Evolutionary conservation across 2,113 vertebrate species (phyloP).

Genomic region (human (Homo sapiens)): DNA sequence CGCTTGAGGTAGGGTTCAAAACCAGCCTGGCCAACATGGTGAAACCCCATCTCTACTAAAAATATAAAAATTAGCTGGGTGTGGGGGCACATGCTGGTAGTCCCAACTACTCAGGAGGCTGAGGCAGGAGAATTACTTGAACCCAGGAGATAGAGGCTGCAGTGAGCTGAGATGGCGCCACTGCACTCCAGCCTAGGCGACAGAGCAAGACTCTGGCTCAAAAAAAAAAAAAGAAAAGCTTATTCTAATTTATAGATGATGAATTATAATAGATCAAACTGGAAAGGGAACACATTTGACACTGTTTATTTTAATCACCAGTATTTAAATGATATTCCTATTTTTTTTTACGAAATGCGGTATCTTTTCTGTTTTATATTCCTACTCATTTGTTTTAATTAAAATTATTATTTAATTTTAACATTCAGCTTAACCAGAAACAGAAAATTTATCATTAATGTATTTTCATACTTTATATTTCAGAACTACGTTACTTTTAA

Average conservation of each 20-base stretch:
- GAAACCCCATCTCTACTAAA: too few relatives aligned
- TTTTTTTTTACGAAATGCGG: neutral
- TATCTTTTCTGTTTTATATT: neutral
- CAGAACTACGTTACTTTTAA: constrained; percentile 89
- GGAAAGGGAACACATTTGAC: neutral
- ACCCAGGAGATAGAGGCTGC: too few relatives aligned
- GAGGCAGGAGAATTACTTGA: too few relatives aligned
- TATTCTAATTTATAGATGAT: neutral
- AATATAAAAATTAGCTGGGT: too few relatives aligned
- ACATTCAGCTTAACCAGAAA: neutral
- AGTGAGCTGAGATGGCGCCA: too few relatives aligned
- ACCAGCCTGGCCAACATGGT: too few relatives aligned
- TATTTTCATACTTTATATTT: constrained; percentile 57
- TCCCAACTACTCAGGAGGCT: too few relatives aligned
- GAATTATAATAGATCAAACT: constrained; percentile 8
- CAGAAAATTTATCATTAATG: accelerated
- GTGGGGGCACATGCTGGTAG: too few relatives aligned
- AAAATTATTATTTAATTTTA: constrained; percentile 34
- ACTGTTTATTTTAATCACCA: neutral
- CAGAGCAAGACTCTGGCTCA: too few relatives aligned
- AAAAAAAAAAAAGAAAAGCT: neutral
- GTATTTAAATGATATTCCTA: neutral
- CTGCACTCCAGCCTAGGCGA: too few relatives aligned
- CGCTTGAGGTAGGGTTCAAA: too few relatives aligned
- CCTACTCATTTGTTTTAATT: neutral